Percentiles rank a stretch among this genome's conserved stretches.
These are phyloP conservation scores for Macheiramphus alcinus DNA, from an alignment of 2,113 vertebrate species.

Conservation along the genomic window DNA sequence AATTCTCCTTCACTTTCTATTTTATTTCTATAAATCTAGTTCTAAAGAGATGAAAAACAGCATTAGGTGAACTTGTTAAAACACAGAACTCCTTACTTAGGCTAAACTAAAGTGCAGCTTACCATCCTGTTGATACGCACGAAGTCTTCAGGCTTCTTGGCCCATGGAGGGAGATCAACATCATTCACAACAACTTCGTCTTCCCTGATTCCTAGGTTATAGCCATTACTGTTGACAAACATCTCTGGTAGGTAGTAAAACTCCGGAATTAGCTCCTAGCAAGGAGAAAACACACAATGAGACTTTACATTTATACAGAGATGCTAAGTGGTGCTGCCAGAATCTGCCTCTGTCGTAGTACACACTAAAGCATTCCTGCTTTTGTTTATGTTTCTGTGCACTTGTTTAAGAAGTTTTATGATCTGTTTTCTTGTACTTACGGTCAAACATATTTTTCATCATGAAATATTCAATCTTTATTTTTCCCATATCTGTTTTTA, in stretches of 20 bases:
- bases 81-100: not conserved
- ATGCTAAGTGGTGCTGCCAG: not conserved
- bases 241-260: conserved; percentile 99
- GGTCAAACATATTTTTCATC: not conserved
- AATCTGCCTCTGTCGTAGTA: not conserved
- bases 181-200: conserved; percentile 86
- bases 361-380: not conserved
- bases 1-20: not conserved
- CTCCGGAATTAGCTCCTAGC: conserved; percentile 93
- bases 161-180: conserved; percentile 92
- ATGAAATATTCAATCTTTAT: not conserved
- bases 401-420: not conserved
- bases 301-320: not conserved
- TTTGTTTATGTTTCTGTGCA: not conserved
- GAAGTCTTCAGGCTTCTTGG: conserved; percentile 95
- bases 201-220: conserved; percentile 88
- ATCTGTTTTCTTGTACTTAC: not conserved
- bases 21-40: not conserved
- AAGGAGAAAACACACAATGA: conserved; percentile 2
- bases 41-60: not conserved
- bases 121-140: conserved; percentile 98
- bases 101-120: conserved; percentile 38
- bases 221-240: conserved; percentile 96
- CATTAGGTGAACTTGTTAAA: not conserved
- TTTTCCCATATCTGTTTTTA: not conserved